Evolutionary conservation across 2,888 invertebrate genomes (phyloP), one percentile per base, ranked within the genome.

Genomic region (Lithosia quadra): DNA sequence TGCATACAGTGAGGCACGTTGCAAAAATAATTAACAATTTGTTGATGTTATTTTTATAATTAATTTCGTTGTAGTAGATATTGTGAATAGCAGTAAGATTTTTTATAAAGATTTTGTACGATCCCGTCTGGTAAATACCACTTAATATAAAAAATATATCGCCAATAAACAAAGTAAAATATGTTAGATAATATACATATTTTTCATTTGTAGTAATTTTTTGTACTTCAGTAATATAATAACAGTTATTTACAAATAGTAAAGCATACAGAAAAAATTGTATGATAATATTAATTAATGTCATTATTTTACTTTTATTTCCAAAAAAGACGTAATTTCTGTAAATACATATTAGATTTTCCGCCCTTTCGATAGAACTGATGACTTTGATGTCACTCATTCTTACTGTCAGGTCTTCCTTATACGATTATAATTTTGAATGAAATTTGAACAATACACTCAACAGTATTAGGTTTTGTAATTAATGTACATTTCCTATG

Each of bases 271-370:
- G 18, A 8, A 34, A 34, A n/a, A 10, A n/a, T 58, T 58, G n/a
- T 5, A 18, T 33, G 15, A n/a, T 11, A 49, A 49, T n/a, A 9
- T n/a, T 8, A n/a, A 49, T 49, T 18, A n/a, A 1, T 8, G n/a
- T n/a, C n/a, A 18, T 9, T 49, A n/a, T 49, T 49, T 58, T 58
- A 33, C 28, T n/a, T 33, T 58, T 33, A 15, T 33, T 18, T 2
- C 33, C 13, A 58, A n/a, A 58, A 2, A 58, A 24, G 18, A 5
- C n/a, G n/a, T 58, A 58, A 58, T n/a, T n/a, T n/a, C n/a, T n/a
- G n/a, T n/a, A n/a, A n/a, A n/a, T 43, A 43, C 39, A 39, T 21
- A 43, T 62, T 43, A 62, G 0, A 43, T 49, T 62, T 62, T 62
- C 61, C 8, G n/a, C n/a, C 49, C 9, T 49, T n/a, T 49, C 49